Evolutionary conservation across 2,113 vertebrate genomes (phyloP).

Genomic region (Etheostoma cragini): DNA sequence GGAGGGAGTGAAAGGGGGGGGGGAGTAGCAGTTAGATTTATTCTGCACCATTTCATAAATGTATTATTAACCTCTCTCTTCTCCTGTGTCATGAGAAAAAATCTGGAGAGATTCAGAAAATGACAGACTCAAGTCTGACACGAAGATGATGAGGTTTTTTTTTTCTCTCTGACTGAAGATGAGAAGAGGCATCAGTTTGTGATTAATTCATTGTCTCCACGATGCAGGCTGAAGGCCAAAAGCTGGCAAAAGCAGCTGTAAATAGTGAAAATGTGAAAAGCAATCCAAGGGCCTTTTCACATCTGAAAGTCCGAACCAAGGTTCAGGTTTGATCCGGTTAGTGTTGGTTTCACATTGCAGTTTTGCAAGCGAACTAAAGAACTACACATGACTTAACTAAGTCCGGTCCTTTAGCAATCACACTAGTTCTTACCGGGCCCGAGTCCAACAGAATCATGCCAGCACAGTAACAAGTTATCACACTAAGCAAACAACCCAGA

Average conservation of each 20-base stretch:
- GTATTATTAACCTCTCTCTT: conserved; percentile 61
- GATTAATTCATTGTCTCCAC: conserved; percentile 60
- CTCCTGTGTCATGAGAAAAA: conserved; percentile 46
- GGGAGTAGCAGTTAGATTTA: conserved; percentile 28
- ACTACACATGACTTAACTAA: too few species aligned
- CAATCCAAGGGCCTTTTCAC: background rate
- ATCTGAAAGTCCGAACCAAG: too few species aligned
- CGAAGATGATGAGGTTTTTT: conserved; percentile 42
- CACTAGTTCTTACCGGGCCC: too few species aligned
- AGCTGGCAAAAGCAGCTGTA: conserved; percentile 32
- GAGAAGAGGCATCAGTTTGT: conserved; percentile 44
- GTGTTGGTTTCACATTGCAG: too few species aligned
- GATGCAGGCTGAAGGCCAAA: conserved; percentile 35
- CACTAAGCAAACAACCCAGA: too few species aligned
- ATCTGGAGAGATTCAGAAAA: conserved; percentile 53
- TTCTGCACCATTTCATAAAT: conserved; percentile 64
- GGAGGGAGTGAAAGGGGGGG: background rate
- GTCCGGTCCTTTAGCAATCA: too few species aligned
- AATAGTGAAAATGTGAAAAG: too few species aligned
- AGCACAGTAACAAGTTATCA: too few species aligned
- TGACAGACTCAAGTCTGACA: conserved; percentile 50
- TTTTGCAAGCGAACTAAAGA: too few species aligned
- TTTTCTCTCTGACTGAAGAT: conserved; percentile 30
- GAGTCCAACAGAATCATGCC: too few species aligned
- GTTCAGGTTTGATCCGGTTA: too few species aligned